Evolutionary conservation across 2,797 vertebrate species (phyloP).

Genomic region (Smutsia temminckii): DNA sequence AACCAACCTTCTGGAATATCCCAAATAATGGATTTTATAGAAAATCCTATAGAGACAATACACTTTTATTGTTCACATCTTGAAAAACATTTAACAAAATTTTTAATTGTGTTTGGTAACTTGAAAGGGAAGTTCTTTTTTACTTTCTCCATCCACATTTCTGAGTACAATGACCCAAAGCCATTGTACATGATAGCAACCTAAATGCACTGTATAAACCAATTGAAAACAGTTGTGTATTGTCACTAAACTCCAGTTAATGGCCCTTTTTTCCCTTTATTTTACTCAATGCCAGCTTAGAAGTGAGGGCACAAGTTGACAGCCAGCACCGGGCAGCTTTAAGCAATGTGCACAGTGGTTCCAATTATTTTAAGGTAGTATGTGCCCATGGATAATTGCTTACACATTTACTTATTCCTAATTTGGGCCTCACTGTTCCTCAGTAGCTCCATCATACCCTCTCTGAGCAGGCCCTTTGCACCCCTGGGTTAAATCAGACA

Average conservation of each 20-base stretch:
- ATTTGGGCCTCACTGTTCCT: conserved; percentile 70
- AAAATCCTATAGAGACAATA: not conserved
- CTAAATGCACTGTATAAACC: not conserved
- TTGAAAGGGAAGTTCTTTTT: not conserved
- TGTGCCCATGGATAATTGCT: conserved; percentile 78
- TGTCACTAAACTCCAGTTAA: conserved; percentile 19
- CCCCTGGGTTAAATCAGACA: conserved; percentile 75
- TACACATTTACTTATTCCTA: conserved; percentile 66
- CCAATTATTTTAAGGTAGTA: conserved; percentile 81
- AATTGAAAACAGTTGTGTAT: not conserved
- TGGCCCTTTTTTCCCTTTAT: rapidly evolving
- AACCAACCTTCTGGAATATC: conserved; percentile 24
- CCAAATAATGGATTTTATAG: not conserved
- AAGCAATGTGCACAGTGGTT: conserved; percentile 66
- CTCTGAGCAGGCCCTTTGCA: conserved; percentile 68
- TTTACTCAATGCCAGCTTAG: conserved; percentile 20
- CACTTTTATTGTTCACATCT: not conserved
- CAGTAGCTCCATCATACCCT: conserved; percentile 74
- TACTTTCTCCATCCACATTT: not conserved
- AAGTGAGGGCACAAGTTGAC: conserved; percentile 28
- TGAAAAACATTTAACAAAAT: not conserved
- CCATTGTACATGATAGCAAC: conserved; percentile 41
- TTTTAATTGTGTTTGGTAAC: not conserved
- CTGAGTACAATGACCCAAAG: not conserved
- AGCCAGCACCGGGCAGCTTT: conserved; percentile 45